These are phyloP conservation scores for Tupaia tana DNA, from an alignment of 2,113 vertebrate species.

Conservation along the genomic window DNA sequence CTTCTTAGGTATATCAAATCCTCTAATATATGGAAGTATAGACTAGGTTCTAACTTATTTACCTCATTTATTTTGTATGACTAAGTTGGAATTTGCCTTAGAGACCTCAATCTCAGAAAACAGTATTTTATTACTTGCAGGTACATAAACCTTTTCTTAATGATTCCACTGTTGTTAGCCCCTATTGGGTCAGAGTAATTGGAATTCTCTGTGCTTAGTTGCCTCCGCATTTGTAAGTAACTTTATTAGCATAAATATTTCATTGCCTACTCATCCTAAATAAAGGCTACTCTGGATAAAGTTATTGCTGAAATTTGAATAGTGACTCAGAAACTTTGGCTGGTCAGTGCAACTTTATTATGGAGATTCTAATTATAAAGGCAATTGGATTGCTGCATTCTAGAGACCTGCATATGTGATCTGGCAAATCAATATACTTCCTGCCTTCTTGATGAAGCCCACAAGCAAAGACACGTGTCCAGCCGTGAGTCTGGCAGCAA, in stretches of 20 bases:
- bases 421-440: not conserved
- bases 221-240: conserved; percentile 59
- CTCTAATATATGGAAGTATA: conserved; percentile 66
- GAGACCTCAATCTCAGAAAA: conserved; percentile 69
- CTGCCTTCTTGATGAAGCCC: not conserved
- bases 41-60: conserved; percentile 66
- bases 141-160: conserved; percentile 69
- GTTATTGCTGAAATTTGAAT: conserved; percentile 58
- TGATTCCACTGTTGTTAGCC: conserved; percentile 69
- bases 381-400: not conserved
- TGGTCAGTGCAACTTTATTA: conserved; percentile 22
- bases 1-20: conserved; percentile 63
- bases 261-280: conserved; percentile 55
- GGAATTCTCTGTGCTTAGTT: conserved; percentile 61
- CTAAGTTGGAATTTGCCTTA: conserved; percentile 68
- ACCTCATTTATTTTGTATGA: conserved; percentile 74
- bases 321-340: conserved; percentile 49
- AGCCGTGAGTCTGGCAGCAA: not conserved
- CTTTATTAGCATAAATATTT: conserved; percentile 72
- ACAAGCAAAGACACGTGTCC: not conserved
- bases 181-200: conserved; percentile 63
- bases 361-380: conserved; percentile 42
- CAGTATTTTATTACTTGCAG: conserved; percentile 78
- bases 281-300: conserved; percentile 53
- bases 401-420: not conserved